Base-by-base conservation (phyloP, 2,888 invertebrate species). In the Drosophila robusta region DNA sequence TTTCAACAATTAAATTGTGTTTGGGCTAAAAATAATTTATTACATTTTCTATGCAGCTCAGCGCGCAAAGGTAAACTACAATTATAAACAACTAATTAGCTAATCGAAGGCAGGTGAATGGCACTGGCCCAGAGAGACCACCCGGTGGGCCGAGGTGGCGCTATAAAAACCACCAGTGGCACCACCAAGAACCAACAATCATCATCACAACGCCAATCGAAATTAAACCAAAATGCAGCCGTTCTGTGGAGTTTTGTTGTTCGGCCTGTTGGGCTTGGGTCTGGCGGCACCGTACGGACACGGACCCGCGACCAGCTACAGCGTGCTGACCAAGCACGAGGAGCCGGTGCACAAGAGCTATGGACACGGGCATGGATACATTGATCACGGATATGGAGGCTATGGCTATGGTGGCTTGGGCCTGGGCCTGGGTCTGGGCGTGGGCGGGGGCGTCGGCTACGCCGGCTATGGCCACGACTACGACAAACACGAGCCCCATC, bases 401-500 rank as follows among this genome's bases (percentile, higher is more conserved):
- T 60, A 52, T 22, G 70, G 50, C n/a, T 60, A 75, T 45, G 69
- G 41, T 12, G 71, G 52, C 16, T 56, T 74, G 12, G 70, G 58
- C 4, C 51, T 78, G 26, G 52, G 52, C 2, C 11, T 41, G 41
- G 41, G 39, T 3, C n/a, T 39, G 14, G 39, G 39, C 18, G 18
- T 2, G 18, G 18, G 18, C 41, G 14, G 18, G 16, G 41, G 41
- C 41, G 6, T 44, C 8, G 70, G 51, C 12, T 70, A 78, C 9
- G 56, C 56, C 8, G 50, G 75, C 47, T 71, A 80, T 38, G 74
- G 68, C 6, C 68, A 93, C 51, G 86, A 70, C 14, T 65, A 85
- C n/a, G 75, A 74, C 44, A 81, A 93, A 32, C 64, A 90, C 62
- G 93, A 94, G 18, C 93, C 88, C 18, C 72, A 92, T 83, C 90